A percentile compares a stretch with the other conserved stretches of the same genome.
Conservation (phyloP, 1,140 invertebrate species). For the Danaus melanippus region DNA sequence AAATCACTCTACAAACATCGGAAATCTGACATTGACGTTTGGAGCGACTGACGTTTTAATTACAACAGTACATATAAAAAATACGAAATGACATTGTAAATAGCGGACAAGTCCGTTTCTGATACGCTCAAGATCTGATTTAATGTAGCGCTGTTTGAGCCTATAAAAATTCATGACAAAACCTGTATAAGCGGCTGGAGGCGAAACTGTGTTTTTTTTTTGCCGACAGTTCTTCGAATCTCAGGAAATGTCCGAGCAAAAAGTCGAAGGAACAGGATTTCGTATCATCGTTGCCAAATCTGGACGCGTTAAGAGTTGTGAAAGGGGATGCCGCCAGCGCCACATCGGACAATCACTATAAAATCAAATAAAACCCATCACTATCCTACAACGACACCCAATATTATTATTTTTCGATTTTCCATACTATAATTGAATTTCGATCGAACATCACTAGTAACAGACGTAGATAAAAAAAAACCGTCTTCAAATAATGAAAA, state of each 20-base stretch:
- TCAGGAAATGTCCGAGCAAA: slow-evolving; percentile 64
- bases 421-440: too few relatives aligned
- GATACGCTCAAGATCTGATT: slow-evolving; percentile 45
- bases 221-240: slow-evolving; percentile 59
- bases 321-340: slow-evolving; percentile 53
- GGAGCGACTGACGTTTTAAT: background rate
- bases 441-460: too few relatives aligned
- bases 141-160: slow-evolving; percentile 49
- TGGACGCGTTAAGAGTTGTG: slow-evolving; percentile 67
- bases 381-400: slow-evolving; percentile 6
- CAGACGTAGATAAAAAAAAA: too few relatives aligned
- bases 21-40: slow-evolving; percentile 31
- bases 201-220: slow-evolving; percentile 54
- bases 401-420: too few relatives aligned
- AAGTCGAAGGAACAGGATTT: slow-evolving; percentile 65
- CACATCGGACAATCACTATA: slow-evolving; percentile 33
- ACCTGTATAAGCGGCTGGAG: slow-evolving; percentile 66
- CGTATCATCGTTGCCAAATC: slow-evolving; percentile 65
- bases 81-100: slow-evolving; percentile 9
- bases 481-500: too few relatives aligned
- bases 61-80: slow-evolving; percentile 1
- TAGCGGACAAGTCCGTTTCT: slow-evolving; percentile 25
- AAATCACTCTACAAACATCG: slow-evolving; percentile 57
- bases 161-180: slow-evolving; percentile 68
- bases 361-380: slow-evolving; percentile 33